A percentile compares a stretch with the other conserved stretches of the same genome.
Conservation (phyloP, 2,797 vertebrate genomes). For the Microctenopoma stevenorrisi region DNA sequence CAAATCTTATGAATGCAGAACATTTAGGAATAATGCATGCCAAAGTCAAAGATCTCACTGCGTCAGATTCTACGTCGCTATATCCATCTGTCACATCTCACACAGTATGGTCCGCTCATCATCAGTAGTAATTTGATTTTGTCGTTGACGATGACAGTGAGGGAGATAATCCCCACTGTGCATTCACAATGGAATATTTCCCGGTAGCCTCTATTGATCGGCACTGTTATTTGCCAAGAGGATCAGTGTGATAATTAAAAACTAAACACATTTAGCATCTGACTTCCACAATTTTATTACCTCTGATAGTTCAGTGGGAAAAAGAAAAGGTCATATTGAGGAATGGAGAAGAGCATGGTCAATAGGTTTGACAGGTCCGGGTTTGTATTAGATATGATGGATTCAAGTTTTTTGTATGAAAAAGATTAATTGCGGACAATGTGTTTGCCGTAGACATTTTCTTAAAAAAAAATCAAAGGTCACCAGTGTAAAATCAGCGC, state of each 20-base stretch:
- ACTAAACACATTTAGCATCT: constrained; percentile 82
- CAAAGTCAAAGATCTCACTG: constrained; percentile 32
- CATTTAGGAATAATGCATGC: constrained; percentile 17
- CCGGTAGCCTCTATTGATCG: constrained; percentile 83
- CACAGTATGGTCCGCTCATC: constrained; percentile 56
- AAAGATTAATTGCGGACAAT: constrained; percentile 63
- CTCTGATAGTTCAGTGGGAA: constrained; percentile 74
- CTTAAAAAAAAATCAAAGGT: constrained; percentile 44
- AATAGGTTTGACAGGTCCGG: constrained; percentile 63
- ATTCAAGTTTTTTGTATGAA: constrained; percentile 66
- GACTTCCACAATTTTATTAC: constrained; percentile 79
- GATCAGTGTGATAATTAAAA: constrained; percentile 87
- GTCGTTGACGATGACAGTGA: constrained; percentile 71
- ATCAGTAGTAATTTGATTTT: constrained; percentile 78
- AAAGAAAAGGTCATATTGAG: constrained; percentile 81
- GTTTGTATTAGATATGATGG: constrained; percentile 74
- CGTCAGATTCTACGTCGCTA: constrained; percentile 28
- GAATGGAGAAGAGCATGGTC: constrained; percentile 41
- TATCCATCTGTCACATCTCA: constrained; percentile 50
- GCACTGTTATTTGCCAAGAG: constrained; percentile 85
- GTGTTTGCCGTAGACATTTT: constrained; percentile 40
- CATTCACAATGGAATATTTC: constrained; percentile 81
- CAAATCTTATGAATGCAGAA: not conserved
- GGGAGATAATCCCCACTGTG: constrained; percentile 73
- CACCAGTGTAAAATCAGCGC: constrained; percentile 35